Percentiles rank a stretch among this genome's conserved stretches.
These are phyloP conservation scores for Eretmochelys imbricata DNA, from an alignment of 2,113 vertebrate genomes.

Conservation along the genomic window DNA sequence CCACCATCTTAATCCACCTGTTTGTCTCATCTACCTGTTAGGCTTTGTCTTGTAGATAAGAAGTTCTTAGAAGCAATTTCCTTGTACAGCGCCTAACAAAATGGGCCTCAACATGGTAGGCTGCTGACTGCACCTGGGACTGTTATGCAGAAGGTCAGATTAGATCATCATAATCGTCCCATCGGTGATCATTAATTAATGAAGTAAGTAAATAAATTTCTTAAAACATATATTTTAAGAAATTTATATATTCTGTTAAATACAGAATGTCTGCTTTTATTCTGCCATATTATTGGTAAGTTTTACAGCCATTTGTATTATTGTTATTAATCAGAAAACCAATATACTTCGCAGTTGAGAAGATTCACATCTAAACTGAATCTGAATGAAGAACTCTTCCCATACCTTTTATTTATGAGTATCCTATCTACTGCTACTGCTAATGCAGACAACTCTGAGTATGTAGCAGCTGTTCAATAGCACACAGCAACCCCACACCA, in stretches of 20 bases:
- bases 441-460: constrained; percentile 13
- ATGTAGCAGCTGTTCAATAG: not conserved
- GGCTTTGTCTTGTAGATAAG: not conserved
- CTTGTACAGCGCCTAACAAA: not conserved
- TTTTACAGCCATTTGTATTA: not conserved
- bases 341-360: not conserved
- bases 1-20: not conserved
- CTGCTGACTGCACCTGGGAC: not conserved
- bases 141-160: not conserved
- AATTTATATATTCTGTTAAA: not conserved
- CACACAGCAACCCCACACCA: accelerated
- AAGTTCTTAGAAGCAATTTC: not conserved
- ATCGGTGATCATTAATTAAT: not conserved
- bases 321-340: not conserved
- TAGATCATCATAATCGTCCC: not conserved
- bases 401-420: not conserved
- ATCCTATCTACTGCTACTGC: not conserved
- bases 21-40: not conserved
- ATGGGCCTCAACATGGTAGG: not conserved
- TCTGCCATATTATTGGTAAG: not conserved
- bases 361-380: not conserved
- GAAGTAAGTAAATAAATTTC: not conserved
- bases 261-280: not conserved
- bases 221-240: not conserved
- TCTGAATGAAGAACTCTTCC: not conserved